Conservation (phyloP, 2,888 invertebrate genomes). For the Catocala fraxini region DNA sequence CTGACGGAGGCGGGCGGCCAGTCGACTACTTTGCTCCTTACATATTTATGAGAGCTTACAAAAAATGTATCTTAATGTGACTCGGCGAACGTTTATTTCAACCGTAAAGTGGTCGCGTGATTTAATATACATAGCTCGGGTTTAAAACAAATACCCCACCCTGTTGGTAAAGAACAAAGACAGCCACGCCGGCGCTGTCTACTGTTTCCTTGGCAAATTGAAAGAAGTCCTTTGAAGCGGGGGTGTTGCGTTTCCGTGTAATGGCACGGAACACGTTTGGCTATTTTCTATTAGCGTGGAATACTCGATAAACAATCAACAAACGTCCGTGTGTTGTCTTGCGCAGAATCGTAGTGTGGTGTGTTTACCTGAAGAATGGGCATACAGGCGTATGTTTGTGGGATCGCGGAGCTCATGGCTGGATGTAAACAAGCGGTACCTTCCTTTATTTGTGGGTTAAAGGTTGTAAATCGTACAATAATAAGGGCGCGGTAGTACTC, state of each 20-base stretch:
- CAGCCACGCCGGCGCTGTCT: constrained; percentile 20
- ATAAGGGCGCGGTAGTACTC: constrained; percentile 63
- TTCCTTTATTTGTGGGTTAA: constrained; percentile 72
- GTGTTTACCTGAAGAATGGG: constrained; percentile 65
- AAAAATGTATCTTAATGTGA: constrained; percentile 50
- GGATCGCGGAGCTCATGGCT: constrained; percentile 36
- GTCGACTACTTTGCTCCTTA: constrained; percentile 55
- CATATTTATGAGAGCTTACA: constrained; percentile 71
- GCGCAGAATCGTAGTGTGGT: constrained; percentile 55
- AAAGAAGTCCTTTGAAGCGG: constrained; percentile 38
- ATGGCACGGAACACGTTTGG: constrained; percentile 42
- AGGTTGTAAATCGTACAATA: constrained; percentile 75
- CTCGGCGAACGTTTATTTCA: constrained; percentile 42
- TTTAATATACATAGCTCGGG: constrained; percentile 12
- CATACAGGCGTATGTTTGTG: constrained; percentile 48
- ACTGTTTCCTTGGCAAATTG: constrained; percentile 35
- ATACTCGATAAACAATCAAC: constrained; percentile 52
- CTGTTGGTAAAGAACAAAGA: constrained; percentile 22
- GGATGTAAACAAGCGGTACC: constrained; percentile 64
- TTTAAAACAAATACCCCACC: constrained; percentile 20
- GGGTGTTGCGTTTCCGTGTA: constrained; percentile 31
- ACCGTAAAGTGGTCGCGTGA: constrained; percentile 24
- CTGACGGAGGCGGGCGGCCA: constrained; percentile 49
- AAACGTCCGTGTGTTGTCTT: constrained; percentile 45
- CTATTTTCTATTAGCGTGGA: constrained; percentile 47